Evolutionary conservation across 2,113 vertebrate species (phyloP).

Genomic region (Myodes glareolus): DNA sequence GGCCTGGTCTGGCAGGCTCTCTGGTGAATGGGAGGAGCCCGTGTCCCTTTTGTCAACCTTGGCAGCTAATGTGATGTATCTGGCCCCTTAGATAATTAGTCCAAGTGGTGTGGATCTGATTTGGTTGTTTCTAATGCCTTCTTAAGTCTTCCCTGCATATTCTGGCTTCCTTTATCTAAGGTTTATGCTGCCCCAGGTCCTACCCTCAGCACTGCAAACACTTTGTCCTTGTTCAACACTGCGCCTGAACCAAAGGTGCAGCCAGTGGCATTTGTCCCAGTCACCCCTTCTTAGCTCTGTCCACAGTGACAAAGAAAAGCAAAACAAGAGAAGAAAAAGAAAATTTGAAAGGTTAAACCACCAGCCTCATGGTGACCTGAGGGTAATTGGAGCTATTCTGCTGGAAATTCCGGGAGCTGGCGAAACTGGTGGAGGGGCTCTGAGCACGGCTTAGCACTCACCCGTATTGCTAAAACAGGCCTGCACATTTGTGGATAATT

Average conservation of each 20-base stretch:
- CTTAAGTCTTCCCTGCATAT: not conserved
- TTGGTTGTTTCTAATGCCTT: not conserved
- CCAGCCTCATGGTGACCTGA: not conserved
- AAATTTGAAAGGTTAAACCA: accelerated
- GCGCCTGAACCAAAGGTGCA: accelerated
- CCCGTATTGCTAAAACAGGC: not conserved
- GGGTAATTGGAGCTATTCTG: not conserved
- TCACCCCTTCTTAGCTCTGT: not conserved
- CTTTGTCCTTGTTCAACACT: not conserved
- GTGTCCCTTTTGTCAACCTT: accelerated
- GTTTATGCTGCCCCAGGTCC: accelerated
- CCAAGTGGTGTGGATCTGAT: not conserved
- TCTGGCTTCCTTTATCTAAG: not conserved
- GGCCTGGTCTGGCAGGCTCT: not conserved
- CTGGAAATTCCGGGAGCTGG: not conserved
- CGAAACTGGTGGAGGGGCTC: not conserved
- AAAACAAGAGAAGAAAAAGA: not conserved
- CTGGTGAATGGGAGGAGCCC: accelerated
- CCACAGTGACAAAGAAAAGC: not conserved
- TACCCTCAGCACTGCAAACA: not conserved
- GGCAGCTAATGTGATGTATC: not conserved
- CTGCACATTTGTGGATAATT: conserved; percentile 37
- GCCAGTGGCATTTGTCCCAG: not conserved
- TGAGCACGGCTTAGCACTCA: not conserved
- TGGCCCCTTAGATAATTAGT: not conserved